Base-by-base conservation (phyloP, 2,797 vertebrate genomes). In the Triplophysa yarkandensis region DNA sequence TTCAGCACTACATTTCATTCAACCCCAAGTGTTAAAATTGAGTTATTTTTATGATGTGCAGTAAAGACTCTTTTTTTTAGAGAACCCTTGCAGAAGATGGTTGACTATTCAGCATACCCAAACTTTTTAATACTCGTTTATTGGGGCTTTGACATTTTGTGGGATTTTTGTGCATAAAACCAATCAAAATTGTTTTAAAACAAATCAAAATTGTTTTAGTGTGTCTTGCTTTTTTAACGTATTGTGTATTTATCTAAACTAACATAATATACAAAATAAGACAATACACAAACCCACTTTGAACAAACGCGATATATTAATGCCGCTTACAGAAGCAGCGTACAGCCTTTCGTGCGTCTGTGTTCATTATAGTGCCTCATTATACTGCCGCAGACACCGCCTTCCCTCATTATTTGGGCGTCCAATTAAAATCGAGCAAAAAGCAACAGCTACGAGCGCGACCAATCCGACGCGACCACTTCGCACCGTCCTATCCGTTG, bases 341-440 rank as follows among this genome's bases (percentile, higher is more conserved):
- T 30, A 28, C 6, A 17, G 32, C 4, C 55, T 28, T 21, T 21
- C n/a, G 34, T 54, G 30, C 68, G 27, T 50, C 17, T 39, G n/a
- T 9, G 41, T 79, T 70, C 52, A 71, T 65, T 79, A 32, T 62
- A 66, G 27, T 25, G 25, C n/a, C n/a, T 70, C 52, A 71, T 65
- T 79, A 32, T 62, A 66, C 21, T 25, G 25, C 28, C 25, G 14
- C 5, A 34, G 13, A 67, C 27, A 23, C 41, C 62, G 16, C 68
- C 76, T 62, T 57, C 34, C 60, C 60, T 6, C 55, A 67, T 70
- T 30, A 60, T 44, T 43, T 34, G 32, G 27, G n/a, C 27, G 27
- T 68, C 81, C 79, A 82, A 81, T 83, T 50, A 14, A 16, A 30
- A 64, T 61, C 17, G 9, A 11, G 13, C 28, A 25, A 32, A 34